phyloP scores from a whole-genome alignment of 2,113 vertebrate genomes.

The Cinclus mexicanus region DNA sequence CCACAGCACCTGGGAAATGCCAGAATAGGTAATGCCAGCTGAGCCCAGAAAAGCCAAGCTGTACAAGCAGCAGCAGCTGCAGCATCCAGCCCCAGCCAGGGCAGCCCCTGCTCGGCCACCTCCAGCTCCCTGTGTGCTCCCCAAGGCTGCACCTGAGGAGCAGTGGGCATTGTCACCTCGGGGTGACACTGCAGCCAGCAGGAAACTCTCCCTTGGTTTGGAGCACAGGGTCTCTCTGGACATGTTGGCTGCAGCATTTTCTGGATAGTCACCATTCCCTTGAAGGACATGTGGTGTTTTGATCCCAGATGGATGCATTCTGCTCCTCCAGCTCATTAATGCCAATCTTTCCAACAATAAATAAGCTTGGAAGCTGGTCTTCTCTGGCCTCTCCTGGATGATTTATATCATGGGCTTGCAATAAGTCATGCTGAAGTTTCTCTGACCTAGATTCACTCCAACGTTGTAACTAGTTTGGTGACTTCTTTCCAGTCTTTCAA shows the following conservation, averaged over 20 bases:
- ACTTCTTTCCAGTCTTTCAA: slow-evolving; percentile 47
- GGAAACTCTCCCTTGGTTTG: neutral
- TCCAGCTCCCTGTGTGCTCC: accelerated
- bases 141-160: no score
- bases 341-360: slow-evolving; percentile 36
- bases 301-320: neutral
- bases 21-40: neutral
- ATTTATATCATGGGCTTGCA: slow-evolving; percentile 46
- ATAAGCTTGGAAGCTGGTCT: neutral
- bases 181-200: neutral
- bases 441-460: slow-evolving; percentile 46
- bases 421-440: slow-evolving; percentile 44
- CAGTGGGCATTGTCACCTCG: accelerated
- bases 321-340: slow-evolving; percentile 23
- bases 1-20: accelerated
- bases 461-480: slow-evolving; percentile 15
- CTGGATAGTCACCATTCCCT: neutral
- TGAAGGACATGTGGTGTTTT: neutral
- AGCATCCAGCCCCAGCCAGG: neutral
- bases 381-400: slow-evolving; percentile 35
- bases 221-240: neutral
- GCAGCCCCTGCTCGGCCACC: accelerated
- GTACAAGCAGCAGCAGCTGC: neutral
- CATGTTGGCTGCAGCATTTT: accelerated
- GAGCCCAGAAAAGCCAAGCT: neutral